A percentile compares a stretch with the other conserved stretches of the same genome.
Conservation (phyloP, 2,888 invertebrate genomes). For the Rhorus exstirpatorius region DNA sequence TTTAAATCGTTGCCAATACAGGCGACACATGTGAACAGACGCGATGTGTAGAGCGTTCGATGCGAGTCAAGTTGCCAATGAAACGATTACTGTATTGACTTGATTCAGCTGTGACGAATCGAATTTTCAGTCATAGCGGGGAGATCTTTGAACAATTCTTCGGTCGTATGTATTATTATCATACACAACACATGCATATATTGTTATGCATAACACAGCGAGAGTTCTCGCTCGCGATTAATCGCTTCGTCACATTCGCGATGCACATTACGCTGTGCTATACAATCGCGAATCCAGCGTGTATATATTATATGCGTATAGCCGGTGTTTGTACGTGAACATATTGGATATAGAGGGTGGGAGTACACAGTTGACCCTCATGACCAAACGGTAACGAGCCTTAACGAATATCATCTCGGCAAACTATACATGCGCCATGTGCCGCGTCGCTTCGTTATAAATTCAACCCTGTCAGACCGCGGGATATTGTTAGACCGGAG, state of each 20-base stretch:
- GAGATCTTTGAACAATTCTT: background rate
- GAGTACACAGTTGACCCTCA: constrained; percentile 73
- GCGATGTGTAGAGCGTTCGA: background rate
- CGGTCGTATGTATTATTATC: no score
- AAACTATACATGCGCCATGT: constrained; percentile 48
- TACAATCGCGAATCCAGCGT: constrained; percentile 5
- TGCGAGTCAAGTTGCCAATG: background rate
- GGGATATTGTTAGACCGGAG: constrained; percentile 67
- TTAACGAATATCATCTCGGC: constrained; percentile 75
- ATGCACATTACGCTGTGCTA: constrained; percentile 11
- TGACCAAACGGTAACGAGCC: constrained; percentile 75
- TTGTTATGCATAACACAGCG: background rate
- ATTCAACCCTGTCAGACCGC: constrained; percentile 69
- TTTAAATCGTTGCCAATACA: no score
- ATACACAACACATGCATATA: no score
- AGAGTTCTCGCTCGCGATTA: background rate
- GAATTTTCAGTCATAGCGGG: background rate
- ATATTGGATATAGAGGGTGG: constrained; percentile 43
- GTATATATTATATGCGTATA: background rate
- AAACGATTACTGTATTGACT: background rate
- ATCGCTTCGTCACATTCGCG: background rate
- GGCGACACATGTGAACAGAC: no score
- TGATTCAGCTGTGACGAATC: constrained; percentile 8
- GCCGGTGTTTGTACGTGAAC: constrained; percentile 26
- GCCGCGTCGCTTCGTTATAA: constrained; percentile 60